Conservation (phyloP, 1,140 invertebrate species). For the Eumeta japonica region DNA sequence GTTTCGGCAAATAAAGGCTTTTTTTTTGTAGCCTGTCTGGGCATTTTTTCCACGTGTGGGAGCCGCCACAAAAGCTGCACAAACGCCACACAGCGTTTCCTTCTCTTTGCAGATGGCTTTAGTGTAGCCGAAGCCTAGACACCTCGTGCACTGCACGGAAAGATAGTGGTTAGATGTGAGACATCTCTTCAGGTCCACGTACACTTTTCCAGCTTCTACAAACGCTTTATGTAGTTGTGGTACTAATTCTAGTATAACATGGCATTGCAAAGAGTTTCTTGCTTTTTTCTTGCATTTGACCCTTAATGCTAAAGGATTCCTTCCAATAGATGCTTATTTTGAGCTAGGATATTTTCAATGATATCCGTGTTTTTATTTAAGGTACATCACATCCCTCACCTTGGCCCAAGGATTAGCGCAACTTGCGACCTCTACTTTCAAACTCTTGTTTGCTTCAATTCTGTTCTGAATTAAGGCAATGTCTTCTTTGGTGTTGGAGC, state of each 20-base stretch:
- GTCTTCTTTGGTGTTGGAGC: slow-evolving; percentile 9
- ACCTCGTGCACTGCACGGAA: slow-evolving; percentile 14
- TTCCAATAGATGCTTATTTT: slow-evolving; percentile 12
- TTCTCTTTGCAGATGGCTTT: slow-evolving; percentile 7
- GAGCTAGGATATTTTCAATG: slow-evolving; percentile 5
- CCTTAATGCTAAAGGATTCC: slow-evolving; percentile 7
- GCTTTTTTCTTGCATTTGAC: slow-evolving; percentile 16
- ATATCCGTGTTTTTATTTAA: slow-evolving; percentile 8
- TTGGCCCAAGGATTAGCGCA: not conserved
- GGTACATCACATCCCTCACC: not conserved
- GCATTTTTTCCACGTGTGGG: slow-evolving; percentile 8
- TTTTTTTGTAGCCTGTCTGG: not conserved
- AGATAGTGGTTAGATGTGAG: slow-evolving; percentile 12
- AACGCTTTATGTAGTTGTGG: slow-evolving; percentile 9
- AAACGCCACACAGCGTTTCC: slow-evolving; percentile 8
- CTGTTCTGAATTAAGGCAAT: slow-evolving; percentile 7
- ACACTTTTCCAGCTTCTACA: slow-evolving; percentile 7
- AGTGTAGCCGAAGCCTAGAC: slow-evolving; percentile 15
- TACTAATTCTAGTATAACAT: slow-evolving; percentile 15
- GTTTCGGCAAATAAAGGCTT: too few relatives aligned
- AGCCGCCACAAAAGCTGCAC: slow-evolving; percentile 9
- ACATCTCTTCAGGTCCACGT: slow-evolving; percentile 12
- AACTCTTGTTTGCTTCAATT: not conserved
- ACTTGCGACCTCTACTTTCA: not conserved
- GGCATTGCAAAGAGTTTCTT: slow-evolving; percentile 14